These are phyloP conservation scores for Aplocera efformata DNA, from an alignment of 2,888 invertebrate species.

Conservation along the genomic window DNA sequence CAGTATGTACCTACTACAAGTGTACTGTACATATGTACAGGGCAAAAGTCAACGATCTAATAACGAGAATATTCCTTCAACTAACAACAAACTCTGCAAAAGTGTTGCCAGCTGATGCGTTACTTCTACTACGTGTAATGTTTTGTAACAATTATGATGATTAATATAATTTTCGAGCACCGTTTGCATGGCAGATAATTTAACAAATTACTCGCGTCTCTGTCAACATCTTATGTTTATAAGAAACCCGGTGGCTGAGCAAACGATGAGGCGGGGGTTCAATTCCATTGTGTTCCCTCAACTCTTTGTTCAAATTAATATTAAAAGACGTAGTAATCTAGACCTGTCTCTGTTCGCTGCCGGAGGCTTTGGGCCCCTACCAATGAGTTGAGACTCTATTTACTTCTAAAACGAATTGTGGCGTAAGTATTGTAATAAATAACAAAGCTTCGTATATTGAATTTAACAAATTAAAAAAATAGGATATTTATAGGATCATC, in stretches of 20 bases:
- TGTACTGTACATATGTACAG: no score
- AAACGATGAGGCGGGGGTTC: conserved; percentile 50
- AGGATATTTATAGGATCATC: no score
- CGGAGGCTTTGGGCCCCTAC: conserved; percentile 40
- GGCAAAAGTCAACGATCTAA: no score
- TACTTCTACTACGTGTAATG: no score
- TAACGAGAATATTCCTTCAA: no score
- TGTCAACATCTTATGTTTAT: conserved; percentile 48
- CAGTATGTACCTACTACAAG: no score
- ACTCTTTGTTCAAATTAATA: conserved; percentile 76
- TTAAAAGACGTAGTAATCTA: conserved; percentile 66
- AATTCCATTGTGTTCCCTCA: conserved; percentile 46
- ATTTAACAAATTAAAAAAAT: no score
- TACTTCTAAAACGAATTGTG: no score
- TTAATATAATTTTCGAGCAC: background rate
- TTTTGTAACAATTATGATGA: background rate
- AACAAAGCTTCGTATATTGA: no score
- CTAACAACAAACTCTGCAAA: no score
- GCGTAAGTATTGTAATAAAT: no score
- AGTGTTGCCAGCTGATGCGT: no score
- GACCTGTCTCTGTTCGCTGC: conserved; percentile 28
- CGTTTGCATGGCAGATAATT: conserved; percentile 7
- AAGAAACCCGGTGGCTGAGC: conserved; percentile 37
- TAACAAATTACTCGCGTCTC: conserved; percentile 30
- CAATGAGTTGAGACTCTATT: conserved; percentile 37